Conservation (phyloP, 2,888 invertebrate genomes). For the Pterobdella sp. region DNA sequence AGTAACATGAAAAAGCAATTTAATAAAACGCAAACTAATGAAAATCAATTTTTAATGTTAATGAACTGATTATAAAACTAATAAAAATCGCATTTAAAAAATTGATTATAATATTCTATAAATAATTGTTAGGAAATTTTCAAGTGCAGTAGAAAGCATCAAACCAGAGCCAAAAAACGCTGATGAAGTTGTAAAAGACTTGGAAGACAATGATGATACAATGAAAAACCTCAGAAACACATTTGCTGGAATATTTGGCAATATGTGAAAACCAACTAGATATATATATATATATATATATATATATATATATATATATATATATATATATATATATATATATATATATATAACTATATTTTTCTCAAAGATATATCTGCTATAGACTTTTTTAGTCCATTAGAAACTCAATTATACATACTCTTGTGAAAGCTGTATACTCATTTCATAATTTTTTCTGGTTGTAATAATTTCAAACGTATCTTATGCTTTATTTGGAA, state of each 20-base stretch:
- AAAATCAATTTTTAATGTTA: no score
- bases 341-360: background rate
- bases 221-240: slow-evolving; percentile 97
- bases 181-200: slow-evolving; percentile 54
- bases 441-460: no score
- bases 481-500: no score
- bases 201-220: slow-evolving; percentile 79
- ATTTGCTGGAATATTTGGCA: slow-evolving; percentile 95
- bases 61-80: no score
- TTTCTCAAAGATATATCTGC: background rate
- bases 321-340: background rate
- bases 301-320: slow-evolving; percentile 25
- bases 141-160: background rate
- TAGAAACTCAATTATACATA: no score
- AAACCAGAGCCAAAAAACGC: slow-evolving; percentile 35
- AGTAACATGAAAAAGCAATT: no score
- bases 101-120: background rate
- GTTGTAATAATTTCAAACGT: no score
- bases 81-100: no score
- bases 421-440: no score
- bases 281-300: slow-evolving; percentile 21
- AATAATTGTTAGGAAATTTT: background rate
- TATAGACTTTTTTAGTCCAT: no score
- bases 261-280: slow-evolving; percentile 51
- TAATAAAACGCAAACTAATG: no score